Base-by-base conservation (phyloP, 2,797 vertebrate species). In the Anisognathus igniventris region DNA sequence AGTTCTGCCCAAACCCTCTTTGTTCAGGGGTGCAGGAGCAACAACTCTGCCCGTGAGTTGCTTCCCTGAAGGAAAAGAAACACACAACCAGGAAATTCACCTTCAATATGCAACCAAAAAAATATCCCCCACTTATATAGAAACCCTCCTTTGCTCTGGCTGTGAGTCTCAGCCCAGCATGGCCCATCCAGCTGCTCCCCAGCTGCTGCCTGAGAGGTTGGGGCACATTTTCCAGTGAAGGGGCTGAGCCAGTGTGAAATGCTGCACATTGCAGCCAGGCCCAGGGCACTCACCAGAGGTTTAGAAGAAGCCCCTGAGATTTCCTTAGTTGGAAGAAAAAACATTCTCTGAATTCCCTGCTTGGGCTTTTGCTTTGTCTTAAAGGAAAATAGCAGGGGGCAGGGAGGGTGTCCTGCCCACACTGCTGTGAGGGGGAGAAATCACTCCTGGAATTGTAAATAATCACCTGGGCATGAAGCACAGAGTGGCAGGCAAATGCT, bases 331-430 rank as follows among this genome's bases (percentile, higher is more conserved):
- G 75, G 83, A 96, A 97, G 90, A 75, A 92, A 96, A 97, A 95
- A 95, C 95, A 96, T 97, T 97, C 95, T 79, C 91, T 81, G 71
- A 96, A 96, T 97, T 97, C 97, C 81, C 96, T 72, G 83, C 90
- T 92, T 67, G 62, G 42, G 28, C 15, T 93, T 88, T 97, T 91
- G 72, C 68, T 92, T 96, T 93, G 62, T 95, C 83, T 93, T 89
- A 84, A 75, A 70, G 66, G 47, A 31, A 74, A 84, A 82, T 7
- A 57, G 44, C 56, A 58, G 61, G 18, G 18, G 54, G 6, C 40
- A 76, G 56, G 62, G 77, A 84, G 23, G 83, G 30, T 35, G 23
- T 33, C 58, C 56, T 42, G 27, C 16, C 44, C 45, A 4, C 2
- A 4, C 14, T 71, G 78, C 62, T 51, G 35, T 1, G 0, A 3